Base-by-base conservation (phyloP, 2,113 vertebrate genomes). In the Microtus oregoni region DNA sequence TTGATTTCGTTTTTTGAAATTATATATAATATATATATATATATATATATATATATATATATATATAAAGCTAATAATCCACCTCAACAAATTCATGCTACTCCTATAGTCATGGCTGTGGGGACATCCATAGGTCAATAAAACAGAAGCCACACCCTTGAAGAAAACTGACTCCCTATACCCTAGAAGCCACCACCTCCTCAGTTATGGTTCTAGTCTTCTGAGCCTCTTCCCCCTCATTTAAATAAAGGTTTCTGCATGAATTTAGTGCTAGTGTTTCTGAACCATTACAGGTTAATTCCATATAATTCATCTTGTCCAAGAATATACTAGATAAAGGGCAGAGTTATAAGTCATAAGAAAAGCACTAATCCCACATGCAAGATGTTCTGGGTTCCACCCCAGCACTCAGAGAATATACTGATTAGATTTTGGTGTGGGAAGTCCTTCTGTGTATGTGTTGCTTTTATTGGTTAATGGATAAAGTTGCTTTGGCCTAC, bases 261-360 rank as follows among this genome's bases (percentile, higher is more conserved):
- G 15, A n/a, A 89, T 83, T 96, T 94, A 86, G 61, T 86, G 73
- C 41, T 20, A 91, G 5, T 47, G 89, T 93, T 89, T 85, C 35
- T 89, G 30, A 95, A 81, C 14, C 4, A 91, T 86, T 96, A 44
- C 78, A 19, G 92, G 12, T 89, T 67, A 96, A 92, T 92, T 93
- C 10, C 88, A 77, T 81, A 92, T 19, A 65, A 5, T 10, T 22
- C 52, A 26, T 22, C 52, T 58, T 61, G 78, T 24, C 35, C n/a
- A 83, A 83, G n/a, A 63, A 38, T 63, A 83, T 38, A 63, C 13
- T 63, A 26, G 63, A 9, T 30, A 83, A 12, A 63, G 3, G 3
- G n/a, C 26, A 58, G 55, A 28, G n/a, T 1, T 61, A 14, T 9
- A 83, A 3, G 55, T 63, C 55, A 63, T 7, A 15, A 58, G 13